phyloP scores from a whole-genome alignment of 2,113 vertebrate genomes.

The Scomber scombrus region DNA sequence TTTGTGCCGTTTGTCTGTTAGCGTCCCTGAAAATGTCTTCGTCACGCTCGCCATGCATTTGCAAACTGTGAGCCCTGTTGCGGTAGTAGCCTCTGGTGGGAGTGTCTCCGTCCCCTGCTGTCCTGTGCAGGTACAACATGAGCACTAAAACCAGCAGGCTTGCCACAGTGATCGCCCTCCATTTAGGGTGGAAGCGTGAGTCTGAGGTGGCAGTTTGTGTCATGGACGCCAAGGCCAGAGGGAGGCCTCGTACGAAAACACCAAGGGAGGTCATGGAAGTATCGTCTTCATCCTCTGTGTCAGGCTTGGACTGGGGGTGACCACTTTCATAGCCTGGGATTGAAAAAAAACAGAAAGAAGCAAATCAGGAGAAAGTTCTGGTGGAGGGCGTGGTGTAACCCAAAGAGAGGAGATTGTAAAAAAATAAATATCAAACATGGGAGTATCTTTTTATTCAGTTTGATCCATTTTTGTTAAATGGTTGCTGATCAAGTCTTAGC shows the following conservation, averaged over 20 bases:
- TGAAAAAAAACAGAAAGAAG: constrained; percentile 60
- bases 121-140: constrained; percentile 86
- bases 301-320: constrained; percentile 66
- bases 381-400: background rate
- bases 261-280: constrained; percentile 88
- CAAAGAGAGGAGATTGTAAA: background rate
- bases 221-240: constrained; percentile 89
- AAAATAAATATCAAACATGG: too few relatives aligned
- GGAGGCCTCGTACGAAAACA: constrained; percentile 87
- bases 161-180: constrained; percentile 87
- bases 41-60: background rate
- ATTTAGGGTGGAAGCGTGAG: constrained; percentile 91
- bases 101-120: constrained; percentile 49
- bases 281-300: constrained; percentile 84
- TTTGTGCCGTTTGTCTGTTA: background rate
- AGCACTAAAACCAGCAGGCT: constrained; percentile 82
- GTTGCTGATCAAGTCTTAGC: too few relatives aligned
- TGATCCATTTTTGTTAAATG: too few relatives aligned
- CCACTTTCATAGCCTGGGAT: constrained; percentile 51
- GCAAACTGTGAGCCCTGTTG: constrained; percentile 69
- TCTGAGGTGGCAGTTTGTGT: constrained; percentile 84
- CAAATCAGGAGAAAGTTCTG: background rate
- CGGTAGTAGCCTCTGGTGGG: constrained; percentile 34
- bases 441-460: too few relatives aligned
- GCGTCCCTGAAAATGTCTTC: constrained; percentile 22